These are phyloP conservation scores for Clarias pachynema DNA, from an alignment of 2,797 vertebrate species.

Conservation along the genomic window DNA sequence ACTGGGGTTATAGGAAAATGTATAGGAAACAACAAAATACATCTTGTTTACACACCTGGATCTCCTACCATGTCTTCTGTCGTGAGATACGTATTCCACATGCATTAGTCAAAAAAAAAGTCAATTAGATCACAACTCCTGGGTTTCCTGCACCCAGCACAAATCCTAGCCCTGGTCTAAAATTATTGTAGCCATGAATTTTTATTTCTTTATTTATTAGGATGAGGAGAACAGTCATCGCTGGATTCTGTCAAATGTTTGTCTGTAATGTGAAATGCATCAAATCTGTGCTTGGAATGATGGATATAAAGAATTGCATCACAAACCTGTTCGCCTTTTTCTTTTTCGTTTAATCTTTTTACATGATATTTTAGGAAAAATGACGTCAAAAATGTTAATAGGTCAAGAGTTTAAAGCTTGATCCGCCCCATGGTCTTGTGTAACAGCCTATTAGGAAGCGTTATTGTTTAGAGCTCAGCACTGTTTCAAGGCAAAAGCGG, in stretches of 20 bases:
- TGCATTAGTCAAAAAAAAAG: slow-evolving; percentile 25
- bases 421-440: neutral
- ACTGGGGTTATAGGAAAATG: slow-evolving; percentile 17
- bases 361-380: neutral
- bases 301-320: slow-evolving; percentile 18
- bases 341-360: neutral
- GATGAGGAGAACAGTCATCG: neutral
- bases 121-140: slow-evolving; percentile 9
- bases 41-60: slow-evolving; percentile 38
- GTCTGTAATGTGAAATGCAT: neutral
- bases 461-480: slow-evolving; percentile 10
- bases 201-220: neutral
- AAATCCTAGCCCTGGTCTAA: neutral
- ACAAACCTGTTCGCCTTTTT: neutral
- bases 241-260: slow-evolving; percentile 15
- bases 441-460: slow-evolving; percentile 3
- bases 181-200: neutral
- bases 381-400: too few species aligned
- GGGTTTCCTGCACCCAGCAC: neutral
- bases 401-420: neutral
- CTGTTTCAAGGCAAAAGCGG: slow-evolving; percentile 15
- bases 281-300: neutral
- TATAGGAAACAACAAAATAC: slow-evolving; percentile 13
- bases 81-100: neutral
- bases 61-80: neutral